These are phyloP conservation scores for Coleophora flavipennella DNA, from an alignment of 2,888 invertebrate genomes.

Conservation along the genomic window DNA sequence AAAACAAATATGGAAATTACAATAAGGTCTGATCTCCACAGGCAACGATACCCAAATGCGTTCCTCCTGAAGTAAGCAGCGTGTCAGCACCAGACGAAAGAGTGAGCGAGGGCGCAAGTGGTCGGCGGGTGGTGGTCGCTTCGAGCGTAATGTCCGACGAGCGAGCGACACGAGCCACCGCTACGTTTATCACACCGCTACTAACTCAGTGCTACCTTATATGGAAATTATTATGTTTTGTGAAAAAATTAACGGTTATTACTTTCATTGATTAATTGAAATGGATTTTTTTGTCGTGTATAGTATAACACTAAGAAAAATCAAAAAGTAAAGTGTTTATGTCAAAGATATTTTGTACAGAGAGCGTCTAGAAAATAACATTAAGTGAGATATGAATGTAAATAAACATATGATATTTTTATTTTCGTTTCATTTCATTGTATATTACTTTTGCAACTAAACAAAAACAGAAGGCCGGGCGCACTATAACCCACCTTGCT, in stretches of 20 bases:
- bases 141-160: slow-evolving; percentile 79
- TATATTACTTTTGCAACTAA: too few species aligned
- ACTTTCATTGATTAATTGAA: slow-evolving; percentile 16
- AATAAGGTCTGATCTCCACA: slow-evolving; percentile 19
- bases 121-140: slow-evolving; percentile 74
- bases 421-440: neutral
- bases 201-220: slow-evolving; percentile 23
- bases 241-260: slow-evolving; percentile 17
- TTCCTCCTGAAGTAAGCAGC: slow-evolving; percentile 67
- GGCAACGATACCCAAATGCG: slow-evolving; percentile 56
- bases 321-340: too few species aligned
- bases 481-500: too few species aligned
- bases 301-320: neutral
- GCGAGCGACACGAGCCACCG: slow-evolving; percentile 45
- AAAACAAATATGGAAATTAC: neutral
- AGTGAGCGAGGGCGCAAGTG: slow-evolving; percentile 49
- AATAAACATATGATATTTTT: slow-evolving; percentile 14
- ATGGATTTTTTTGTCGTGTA: neutral
- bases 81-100: slow-evolving; percentile 49
- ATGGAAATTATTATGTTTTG: slow-evolving; percentile 19
- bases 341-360: slow-evolving; percentile 15
- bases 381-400: slow-evolving; percentile 11
- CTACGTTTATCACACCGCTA: slow-evolving; percentile 28
- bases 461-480: too few species aligned
- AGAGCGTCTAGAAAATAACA: slow-evolving; percentile 13